These are phyloP conservation scores for Eupithecia subfuscata DNA, from an alignment of 2,888 invertebrate species.

Conservation along the genomic window DNA sequence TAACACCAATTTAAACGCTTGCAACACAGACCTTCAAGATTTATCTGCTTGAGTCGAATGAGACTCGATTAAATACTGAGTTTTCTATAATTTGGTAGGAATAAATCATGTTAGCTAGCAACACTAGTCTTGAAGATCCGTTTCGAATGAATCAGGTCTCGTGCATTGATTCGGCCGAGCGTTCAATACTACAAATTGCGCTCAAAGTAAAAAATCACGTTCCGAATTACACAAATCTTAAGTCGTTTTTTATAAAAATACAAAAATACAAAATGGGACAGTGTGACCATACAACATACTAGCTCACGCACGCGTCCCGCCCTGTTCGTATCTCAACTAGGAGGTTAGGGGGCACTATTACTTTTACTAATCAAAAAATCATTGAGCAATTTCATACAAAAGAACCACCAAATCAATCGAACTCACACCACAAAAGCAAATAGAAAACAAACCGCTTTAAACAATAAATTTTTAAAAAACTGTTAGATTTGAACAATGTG, in stretches of 20 bases:
- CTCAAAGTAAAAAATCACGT: slow-evolving; percentile 77
- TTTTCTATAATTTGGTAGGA: slow-evolving; percentile 24
- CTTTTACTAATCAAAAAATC: slow-evolving; percentile 61
- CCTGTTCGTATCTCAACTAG: slow-evolving; percentile 64
- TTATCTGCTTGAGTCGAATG: slow-evolving; percentile 14
- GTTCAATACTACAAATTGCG: slow-evolving; percentile 66
- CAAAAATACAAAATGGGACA: slow-evolving; percentile 84
- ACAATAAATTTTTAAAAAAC: slow-evolving; percentile 49
- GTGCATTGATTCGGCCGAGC: slow-evolving; percentile 57
- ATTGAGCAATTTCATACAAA: slow-evolving; percentile 80
- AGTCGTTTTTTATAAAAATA: slow-evolving; percentile 83
- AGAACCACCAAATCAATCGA: slow-evolving; percentile 63
- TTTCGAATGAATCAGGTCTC: slow-evolving; percentile 37
- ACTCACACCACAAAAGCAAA: slow-evolving; percentile 54
- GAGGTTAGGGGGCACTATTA: slow-evolving; percentile 74
- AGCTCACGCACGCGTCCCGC: slow-evolving; percentile 72
- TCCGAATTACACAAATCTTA: slow-evolving; percentile 78
- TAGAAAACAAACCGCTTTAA: slow-evolving; percentile 37
- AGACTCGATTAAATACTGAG: slow-evolving; percentile 13
- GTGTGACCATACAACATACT: slow-evolving; percentile 71
- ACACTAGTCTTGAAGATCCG: slow-evolving; percentile 54
- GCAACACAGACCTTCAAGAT: slow-evolving; percentile 60
- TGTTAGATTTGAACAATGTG: slow-evolving; percentile 48
- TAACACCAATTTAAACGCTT: slow-evolving; percentile 73
- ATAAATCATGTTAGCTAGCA: slow-evolving; percentile 31